Evolutionary conservation across 23 tunicate genomes (phyloP), one percentile per base, ranked within the genome.

Genomic region (Botrylloides violaceus): DNA sequence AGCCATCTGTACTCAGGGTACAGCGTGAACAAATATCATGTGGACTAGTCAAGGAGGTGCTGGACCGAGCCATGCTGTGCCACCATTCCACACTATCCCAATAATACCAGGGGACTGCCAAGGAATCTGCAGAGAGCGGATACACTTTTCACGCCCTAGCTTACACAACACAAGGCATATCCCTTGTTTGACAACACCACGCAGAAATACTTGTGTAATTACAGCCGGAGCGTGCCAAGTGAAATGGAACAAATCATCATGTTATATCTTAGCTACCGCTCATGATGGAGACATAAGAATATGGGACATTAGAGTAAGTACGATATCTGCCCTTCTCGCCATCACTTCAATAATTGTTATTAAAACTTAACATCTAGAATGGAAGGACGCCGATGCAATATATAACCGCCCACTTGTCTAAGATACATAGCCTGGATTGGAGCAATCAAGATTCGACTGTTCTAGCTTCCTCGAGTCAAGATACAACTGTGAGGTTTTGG

Each of bases 261-360:
- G 56, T 59, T 21, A 79, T 47, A 47, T 31, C 32, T 55, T 90
- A 20, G 88, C 97, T 4, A 77, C 86, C 27, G 60, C 97, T 57
- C 97, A 90, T 78, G 97, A 83, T 83, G 97, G 97, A 3, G 80
- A 83, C 29, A 83, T 90, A 39, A 65, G 97, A 22, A 61, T 90
- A 24, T 90, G 97, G 97, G 97, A 90, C 66, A 66, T 78, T 3
- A 66, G 97, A 38, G 85, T 79, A 79, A 61, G 71, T 35, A 26
- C 65, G 22, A 60, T 65, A 19, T 24, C 71, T 65, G 31, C 71
- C 29, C 29, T 43, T 43, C 12, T 43, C 53, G 53, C 15, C 53
- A 43, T 7, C 53, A 43, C 53, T 43, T 43, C 53, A 43, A 43
- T 7, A 43, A 43, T 43, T 43, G 15, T 15, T 43, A 15, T 9